Percentiles rank a stretch among this genome's conserved stretches.
These are phyloP conservation scores for Eudemis profundana DNA, from an alignment of 2,888 invertebrate species.

Conservation along the genomic window DNA sequence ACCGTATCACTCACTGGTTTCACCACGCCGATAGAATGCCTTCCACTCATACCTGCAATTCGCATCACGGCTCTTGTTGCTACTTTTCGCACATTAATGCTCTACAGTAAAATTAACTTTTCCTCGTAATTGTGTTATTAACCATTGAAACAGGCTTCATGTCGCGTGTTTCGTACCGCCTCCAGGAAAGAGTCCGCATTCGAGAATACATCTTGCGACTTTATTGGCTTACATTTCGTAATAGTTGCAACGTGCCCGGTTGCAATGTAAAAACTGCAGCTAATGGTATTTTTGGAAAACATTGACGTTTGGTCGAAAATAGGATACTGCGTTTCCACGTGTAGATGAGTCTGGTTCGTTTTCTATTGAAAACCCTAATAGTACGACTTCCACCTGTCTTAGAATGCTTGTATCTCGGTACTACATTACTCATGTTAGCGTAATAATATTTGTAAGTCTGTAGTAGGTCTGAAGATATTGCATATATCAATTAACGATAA, in stretches of 20 bases:
- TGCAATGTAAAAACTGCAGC: not conserved
- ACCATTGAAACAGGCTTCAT: slow-evolving; percentile 76
- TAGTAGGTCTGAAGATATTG: slow-evolving; percentile 51
- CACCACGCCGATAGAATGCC: not conserved
- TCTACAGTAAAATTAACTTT: slow-evolving; percentile 44
- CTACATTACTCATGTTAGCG: slow-evolving; percentile 37
- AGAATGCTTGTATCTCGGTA: slow-evolving; percentile 26
- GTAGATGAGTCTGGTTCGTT: not conserved
- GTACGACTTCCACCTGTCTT: slow-evolving; percentile 50
- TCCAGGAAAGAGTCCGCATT: slow-evolving; percentile 37
- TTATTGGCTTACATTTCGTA: not conserved
- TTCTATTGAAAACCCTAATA: slow-evolving; percentile 36
- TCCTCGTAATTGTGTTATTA: too few species aligned
- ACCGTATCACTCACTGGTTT: not conserved
- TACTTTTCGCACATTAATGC: slow-evolving; percentile 45
- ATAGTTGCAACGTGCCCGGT: not conserved
- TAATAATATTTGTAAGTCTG: slow-evolving; percentile 48
- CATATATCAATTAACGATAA: slow-evolving; percentile 51
- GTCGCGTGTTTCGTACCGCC: slow-evolving; percentile 54
- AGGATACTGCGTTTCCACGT: not conserved
- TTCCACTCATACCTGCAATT: not conserved
- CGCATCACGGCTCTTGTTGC: not conserved
- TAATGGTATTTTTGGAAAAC: not conserved
- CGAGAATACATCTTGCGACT: slow-evolving; percentile 9
- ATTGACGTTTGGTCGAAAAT: not conserved